Base-by-base conservation (phyloP, 2,888 invertebrate genomes). In the Lasioglossum leucozonium region DNA sequence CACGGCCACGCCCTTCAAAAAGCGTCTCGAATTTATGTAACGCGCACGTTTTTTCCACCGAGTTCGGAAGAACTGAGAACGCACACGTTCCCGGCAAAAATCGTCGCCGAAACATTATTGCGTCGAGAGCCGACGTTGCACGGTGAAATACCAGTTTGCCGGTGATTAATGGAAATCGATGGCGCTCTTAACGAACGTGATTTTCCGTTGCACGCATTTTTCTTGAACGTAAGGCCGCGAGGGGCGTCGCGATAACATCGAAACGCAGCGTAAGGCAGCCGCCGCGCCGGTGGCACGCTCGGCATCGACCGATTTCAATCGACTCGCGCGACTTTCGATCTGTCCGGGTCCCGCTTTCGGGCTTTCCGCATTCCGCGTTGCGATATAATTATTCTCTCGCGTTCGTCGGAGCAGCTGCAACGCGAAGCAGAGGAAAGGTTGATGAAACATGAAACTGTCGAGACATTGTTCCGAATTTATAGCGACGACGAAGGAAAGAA, bases 141-240 rank as follows among this genome's bases (percentile, higher is more conserved):
- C 2, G 26, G 13, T 30, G 58, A 30, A 62, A 62, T 16, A 62
- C 58, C 58, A 30, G 13, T 16, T 62, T 2, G 26, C 58, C 55
- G 79, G 51, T 83, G 82, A 83, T 83, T 80, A 83, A 83, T 75
- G 76, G 82, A 83, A 79, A 83, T 83, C 79, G 82, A 80, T 76
- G 72, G 65, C 62, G 30, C n/a, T 55, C 18, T 47, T 42, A 40
- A 51, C 69, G 42, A 76, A 76, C 65, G 76, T 51, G 55, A 79
- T 72, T 83, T 76, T 47, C 81, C 74, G 34, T 51, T n/a, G 40
- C 34, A 30, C 75, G 51, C 18, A 30, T 55, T 55, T 69, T 55
- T 69, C 65, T 69, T 34, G 30, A 40, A 26, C 42, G 18, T 13
- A n/a, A n/a, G n/a, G n/a, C n/a, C n/a, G n/a, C 58, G 51, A 58